Conservation (phyloP, 2,113 vertebrate genomes). For the Columbina picui region DNA sequence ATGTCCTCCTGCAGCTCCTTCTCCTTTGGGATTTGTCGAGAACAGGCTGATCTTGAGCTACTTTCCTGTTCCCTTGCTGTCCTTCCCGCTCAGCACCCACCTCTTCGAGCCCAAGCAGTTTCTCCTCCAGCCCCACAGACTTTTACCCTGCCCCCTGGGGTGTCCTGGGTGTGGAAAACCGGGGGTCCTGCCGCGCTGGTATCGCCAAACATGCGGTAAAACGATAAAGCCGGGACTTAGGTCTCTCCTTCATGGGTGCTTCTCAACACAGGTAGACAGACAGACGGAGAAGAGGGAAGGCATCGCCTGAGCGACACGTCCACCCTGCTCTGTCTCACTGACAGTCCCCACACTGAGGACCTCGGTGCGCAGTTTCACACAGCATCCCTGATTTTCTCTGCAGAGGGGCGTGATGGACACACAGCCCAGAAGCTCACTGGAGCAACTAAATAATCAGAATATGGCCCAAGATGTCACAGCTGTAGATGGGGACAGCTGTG, state of each 20-base stretch:
- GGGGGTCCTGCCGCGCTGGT: fast-evolving
- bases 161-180: fast-evolving
- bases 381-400: background rate
- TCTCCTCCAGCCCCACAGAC: background rate
- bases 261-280: background rate
- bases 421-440: background rate
- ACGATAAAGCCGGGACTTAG: background rate
- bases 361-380: fast-evolving
- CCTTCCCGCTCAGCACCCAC: fast-evolving
- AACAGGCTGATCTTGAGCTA: background rate
- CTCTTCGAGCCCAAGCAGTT: fast-evolving
- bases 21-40: background rate
- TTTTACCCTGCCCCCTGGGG: background rate
- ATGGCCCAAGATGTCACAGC: fast-evolving
- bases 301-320: too few relatives aligned
- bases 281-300: background rate
- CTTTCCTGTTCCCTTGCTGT: background rate
- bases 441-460: background rate
- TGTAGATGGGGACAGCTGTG: background rate
- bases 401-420: background rate
- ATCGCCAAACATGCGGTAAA: fast-evolving
- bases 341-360: too few relatives aligned
- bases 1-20: fast-evolving
- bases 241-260: background rate
- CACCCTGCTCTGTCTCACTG: too few relatives aligned